Conservation (phyloP, 1,140 invertebrate species). For the Procambarus clarkii region DNA sequence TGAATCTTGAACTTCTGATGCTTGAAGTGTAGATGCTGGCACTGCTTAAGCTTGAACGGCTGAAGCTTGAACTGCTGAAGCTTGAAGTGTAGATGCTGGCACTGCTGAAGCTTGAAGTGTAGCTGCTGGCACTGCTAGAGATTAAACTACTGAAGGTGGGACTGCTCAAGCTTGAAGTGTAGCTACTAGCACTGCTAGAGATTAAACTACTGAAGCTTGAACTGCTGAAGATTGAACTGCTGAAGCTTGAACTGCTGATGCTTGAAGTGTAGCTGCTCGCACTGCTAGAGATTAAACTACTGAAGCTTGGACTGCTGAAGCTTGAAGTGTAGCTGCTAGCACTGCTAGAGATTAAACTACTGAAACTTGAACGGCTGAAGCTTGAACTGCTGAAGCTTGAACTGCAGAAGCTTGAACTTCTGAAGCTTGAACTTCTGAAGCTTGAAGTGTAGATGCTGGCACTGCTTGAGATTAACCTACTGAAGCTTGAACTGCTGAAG, state of each 20-base stretch:
- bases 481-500: slow-evolving; percentile 9
- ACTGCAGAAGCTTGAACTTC: background rate
- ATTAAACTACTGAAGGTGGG: background rate
- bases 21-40: background rate
- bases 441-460: background rate
- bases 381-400: background rate
- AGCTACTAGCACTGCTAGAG: background rate
- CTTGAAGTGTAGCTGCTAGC: no score
- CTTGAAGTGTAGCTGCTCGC: no score
- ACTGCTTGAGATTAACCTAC: slow-evolving; percentile 17
- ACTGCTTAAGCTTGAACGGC: slow-evolving; percentile 10
- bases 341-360: background rate
- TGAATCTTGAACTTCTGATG: background rate
- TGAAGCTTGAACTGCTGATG: slow-evolving; percentile 1
- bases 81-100: background rate
- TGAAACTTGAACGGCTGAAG: background rate
- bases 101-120: slow-evolving; percentile 14
- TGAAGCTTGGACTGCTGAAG: no score
- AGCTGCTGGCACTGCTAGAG: background rate
- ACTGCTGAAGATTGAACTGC: slow-evolving; percentile 26
- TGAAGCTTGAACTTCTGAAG: background rate
- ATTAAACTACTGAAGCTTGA: background rate
- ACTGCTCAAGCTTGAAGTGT: slow-evolving; percentile 21
- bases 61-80: background rate
- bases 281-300: no score